Evolutionary conservation across 2,797 vertebrate species (phyloP).

Genomic region (Enteromius argenteus): DNA sequence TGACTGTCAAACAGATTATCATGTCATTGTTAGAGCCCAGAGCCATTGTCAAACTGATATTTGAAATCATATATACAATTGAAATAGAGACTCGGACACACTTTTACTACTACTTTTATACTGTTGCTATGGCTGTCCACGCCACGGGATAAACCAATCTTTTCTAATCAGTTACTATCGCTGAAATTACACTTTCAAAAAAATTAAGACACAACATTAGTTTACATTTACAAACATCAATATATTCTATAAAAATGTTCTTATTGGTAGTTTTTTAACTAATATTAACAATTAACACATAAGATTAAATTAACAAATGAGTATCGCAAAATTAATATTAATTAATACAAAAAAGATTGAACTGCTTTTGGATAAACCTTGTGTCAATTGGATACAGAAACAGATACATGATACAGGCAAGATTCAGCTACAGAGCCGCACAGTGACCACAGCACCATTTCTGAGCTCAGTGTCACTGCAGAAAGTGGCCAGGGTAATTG

Average conservation of each 20-base stretch:
- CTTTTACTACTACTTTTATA: not conserved
- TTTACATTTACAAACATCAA: not conserved
- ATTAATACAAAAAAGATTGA: not conserved
- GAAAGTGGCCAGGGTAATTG: constrained; percentile 56
- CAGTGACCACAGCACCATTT: not conserved
- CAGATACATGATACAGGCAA: not conserved
- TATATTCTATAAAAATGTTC: not conserved
- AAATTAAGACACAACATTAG: too few species aligned
- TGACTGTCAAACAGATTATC: constrained; percentile 55
- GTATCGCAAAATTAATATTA: not conserved
- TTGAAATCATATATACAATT: constrained; percentile 51
- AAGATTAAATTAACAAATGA: not conserved
- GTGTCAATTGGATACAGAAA: not conserved
- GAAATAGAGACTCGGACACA: constrained; percentile 34
- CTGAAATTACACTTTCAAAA: too few species aligned
- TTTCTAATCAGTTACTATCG: too few species aligned
- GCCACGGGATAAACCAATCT: too few species aligned
- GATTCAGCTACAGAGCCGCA: not conserved
- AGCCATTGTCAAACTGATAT: constrained; percentile 50
- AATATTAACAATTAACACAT: not conserved
- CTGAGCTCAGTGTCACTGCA: constrained; percentile 13
- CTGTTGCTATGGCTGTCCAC: not conserved
- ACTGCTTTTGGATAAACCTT: not conserved
- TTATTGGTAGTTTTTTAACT: not conserved
- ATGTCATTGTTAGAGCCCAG: constrained; percentile 44